Conservation (phyloP, 2,113 vertebrate genomes). For the Paracanthobrama guichenoti region DNA sequence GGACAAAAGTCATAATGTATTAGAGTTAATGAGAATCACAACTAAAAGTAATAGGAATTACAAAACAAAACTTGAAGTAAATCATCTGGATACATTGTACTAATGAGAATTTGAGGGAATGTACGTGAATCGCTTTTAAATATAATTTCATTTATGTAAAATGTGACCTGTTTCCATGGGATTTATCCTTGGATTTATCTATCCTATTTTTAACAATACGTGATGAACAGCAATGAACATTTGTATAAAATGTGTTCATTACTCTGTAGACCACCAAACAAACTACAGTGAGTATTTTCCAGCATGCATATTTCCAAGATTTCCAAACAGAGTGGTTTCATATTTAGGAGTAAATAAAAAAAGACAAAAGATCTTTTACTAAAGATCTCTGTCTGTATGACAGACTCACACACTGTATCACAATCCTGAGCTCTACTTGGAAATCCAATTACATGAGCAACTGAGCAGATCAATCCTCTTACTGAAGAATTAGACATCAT, state of each 20-base stretch:
- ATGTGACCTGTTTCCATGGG: not conserved
- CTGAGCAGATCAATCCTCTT: constrained; percentile 27
- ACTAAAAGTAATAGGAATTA: not conserved
- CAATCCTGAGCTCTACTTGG: not conserved
- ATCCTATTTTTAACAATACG: not conserved
- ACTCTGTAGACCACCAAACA: not conserved
- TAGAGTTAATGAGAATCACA: not conserved
- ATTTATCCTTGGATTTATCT: not conserved
- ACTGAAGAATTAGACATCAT: constrained; percentile 6
- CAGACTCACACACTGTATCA: not conserved
- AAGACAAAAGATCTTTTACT: not conserved
- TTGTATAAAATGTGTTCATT: not conserved
- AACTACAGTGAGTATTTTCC: not conserved
- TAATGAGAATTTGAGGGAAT: not conserved
- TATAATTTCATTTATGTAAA: not conserved
- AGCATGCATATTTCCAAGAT: too few relatives aligned
- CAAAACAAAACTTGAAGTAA: not conserved
- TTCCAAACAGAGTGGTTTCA: not conserved
- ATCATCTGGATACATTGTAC: not conserved
- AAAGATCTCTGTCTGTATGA: not conserved
- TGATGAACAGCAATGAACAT: not conserved
- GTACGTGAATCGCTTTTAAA: too few relatives aligned
- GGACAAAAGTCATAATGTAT: not conserved
- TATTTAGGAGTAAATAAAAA: not conserved
- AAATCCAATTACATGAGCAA: constrained; percentile 21